phyloP scores from a whole-genome alignment of 2,888 invertebrate genomes.

The Netelia fuscicornis region DNA sequence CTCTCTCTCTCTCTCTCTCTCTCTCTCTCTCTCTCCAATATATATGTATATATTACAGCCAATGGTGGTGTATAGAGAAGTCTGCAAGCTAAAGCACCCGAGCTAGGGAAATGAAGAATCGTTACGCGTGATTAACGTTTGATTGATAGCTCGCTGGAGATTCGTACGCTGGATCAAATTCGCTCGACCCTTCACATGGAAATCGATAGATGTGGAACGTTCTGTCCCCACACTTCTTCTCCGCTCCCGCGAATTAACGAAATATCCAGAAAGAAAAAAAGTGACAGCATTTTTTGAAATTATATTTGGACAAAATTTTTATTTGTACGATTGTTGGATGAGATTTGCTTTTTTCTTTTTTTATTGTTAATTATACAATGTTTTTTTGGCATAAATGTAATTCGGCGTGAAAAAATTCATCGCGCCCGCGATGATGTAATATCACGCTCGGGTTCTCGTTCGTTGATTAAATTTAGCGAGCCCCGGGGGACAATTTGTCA shows the following conservation, averaged over 20 bases:
- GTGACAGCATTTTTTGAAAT: background rate
- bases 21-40: background rate
- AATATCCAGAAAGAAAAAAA: background rate
- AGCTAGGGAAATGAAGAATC: slow-evolving; percentile 43
- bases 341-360: too few relatives aligned
- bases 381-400: too few relatives aligned
- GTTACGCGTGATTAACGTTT: slow-evolving; percentile 56
- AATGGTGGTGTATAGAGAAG: background rate
- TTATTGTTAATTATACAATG: too few relatives aligned
- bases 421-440: too few relatives aligned
- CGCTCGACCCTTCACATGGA: background rate
- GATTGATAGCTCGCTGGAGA: slow-evolving; percentile 50
- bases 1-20: too few relatives aligned
- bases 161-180: slow-evolving; percentile 19
- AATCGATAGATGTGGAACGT: slow-evolving; percentile 3
- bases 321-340: too few relatives aligned
- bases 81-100: background rate
- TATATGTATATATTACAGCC: background rate
- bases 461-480: too few relatives aligned
- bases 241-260: background rate
- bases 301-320: too few relatives aligned
- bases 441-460: too few relatives aligned
- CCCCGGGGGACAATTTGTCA: too few relatives aligned
- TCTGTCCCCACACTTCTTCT: background rate
- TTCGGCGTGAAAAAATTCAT: too few relatives aligned